Base-by-base conservation (phyloP, 2,113 vertebrate species). In the Seriola rivoliana region DNA sequence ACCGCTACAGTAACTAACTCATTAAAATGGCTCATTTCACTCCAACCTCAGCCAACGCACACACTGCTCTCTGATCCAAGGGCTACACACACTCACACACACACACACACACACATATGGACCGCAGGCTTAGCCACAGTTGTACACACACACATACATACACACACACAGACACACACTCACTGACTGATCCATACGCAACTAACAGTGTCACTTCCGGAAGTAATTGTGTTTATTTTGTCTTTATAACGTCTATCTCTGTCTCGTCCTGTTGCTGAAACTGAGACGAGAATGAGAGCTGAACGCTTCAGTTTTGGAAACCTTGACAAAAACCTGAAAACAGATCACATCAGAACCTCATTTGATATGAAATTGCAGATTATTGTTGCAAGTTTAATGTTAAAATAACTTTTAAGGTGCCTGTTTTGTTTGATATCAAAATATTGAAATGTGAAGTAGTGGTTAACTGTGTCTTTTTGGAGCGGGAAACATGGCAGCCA, bases 11-110 rank as follows among this genome's bases (percentile, higher is more conserved):
- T 88, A 91, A 93, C 90, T 89, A 85, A 92, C 76, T 94, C 90
- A 84, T 93, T 92, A 93, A 93, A 94, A 93, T 6, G 89, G 71
- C 93, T 92, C 92, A 93, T 94, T 95, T 93, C 83, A 91, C 86
- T 82, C 81, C 42, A 79, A 82, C 88, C 84, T 88, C 77, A 85
- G 91, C 88, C 79, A 88, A 90, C 71, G 84, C 83, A 90, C 80
- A 92, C 85, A 92, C 73, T 87, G 58, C 64, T 81, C 72, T 78
- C 62, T 59, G 68, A 84, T 83, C 85, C 85, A 75, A 64, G 2
- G 54, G 17, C 32, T 68, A 80, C 72, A 88, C 63, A 79, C 48
- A 52, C 69, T 29, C 29, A 0, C 65, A 29, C 29, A 29, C 25
- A 29, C 25, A 25, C 25, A 25, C 25, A 25, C 25, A 25, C 59